Evolutionary conservation across 2,888 invertebrate genomes (phyloP), one percentile per base, ranked within the genome.

Genomic region (Drosophila lacicola): DNA sequence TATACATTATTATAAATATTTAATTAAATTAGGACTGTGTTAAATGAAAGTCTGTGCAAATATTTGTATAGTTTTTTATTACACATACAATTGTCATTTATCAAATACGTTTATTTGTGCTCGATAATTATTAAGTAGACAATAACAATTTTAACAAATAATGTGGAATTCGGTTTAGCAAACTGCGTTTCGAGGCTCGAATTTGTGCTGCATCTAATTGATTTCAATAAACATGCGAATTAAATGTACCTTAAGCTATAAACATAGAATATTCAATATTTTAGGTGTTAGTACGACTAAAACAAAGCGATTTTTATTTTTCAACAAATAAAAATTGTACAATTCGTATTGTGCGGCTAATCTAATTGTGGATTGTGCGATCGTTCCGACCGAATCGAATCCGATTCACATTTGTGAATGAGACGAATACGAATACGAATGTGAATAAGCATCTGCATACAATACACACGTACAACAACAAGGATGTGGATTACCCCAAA

Each of bases 281-380:
- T 82, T 25, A 70, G 13, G 63, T 67, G 72, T 64, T 78, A 67
- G 63, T 76, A 67, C 37, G 41, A 80, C 72, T 83, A 73, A 78
- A 77, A 68, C 57, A 73, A 77, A 68, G 79, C 60, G 53, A 57
- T 79, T 71, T 70, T 79, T 63, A 89, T 84, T 85, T 21, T 85
- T 89, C 46, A 85, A 89, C 89, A 89, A 85, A 89, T 89, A 85
- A 85, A 88, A 85, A 87, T 74, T 45, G 13, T 65, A 68, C 56
- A 66, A 67, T 73, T 56, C 41, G 55, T 29, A 51, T 66, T 61
- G 73, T 67, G 67, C 46, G 47, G 58, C 63, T 67, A 63, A 42
- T 21, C 82, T 64, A 80, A 42, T 17, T 17, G 77, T 71, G 64
- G 8, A 6, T 25, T 47, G 29, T 62, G 47, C 39, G 33, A 41